These are phyloP conservation scores for Cyprinella venusta DNA, from an alignment of 2,797 vertebrate species.

Conservation along the genomic window DNA sequence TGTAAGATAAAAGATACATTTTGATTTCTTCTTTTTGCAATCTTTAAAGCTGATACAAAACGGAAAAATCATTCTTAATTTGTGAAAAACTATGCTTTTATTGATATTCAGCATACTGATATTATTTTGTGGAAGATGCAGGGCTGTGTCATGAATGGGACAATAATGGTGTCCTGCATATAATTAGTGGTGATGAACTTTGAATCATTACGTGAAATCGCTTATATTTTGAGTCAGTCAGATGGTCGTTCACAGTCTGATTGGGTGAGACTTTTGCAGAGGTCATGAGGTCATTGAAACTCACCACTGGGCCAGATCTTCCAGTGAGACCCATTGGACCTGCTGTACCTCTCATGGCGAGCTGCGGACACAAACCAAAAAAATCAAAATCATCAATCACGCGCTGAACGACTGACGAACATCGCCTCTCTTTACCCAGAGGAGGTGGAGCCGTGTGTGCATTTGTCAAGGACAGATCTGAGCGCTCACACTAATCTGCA, in stretches of 20 bases:
- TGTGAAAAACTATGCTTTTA: no score
- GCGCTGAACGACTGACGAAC: background rate
- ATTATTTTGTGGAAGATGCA: background rate
- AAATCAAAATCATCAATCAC: background rate
- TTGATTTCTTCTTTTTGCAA: background rate
- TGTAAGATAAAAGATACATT: background rate
- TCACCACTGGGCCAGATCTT: constrained; percentile 97
- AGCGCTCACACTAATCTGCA: constrained; percentile 36
- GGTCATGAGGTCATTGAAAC: constrained; percentile 63
- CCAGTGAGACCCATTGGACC: constrained; percentile 98
- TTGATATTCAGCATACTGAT: background rate
- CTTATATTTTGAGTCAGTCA: background rate
- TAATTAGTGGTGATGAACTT: background rate
- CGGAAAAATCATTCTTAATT: no score
- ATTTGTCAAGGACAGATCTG: constrained; percentile 34
- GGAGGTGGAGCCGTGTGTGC: background rate
- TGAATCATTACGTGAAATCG: background rate
- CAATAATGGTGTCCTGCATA: background rate
- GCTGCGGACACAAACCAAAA: constrained; percentile 72
- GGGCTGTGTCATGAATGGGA: background rate
- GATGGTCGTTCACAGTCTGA: background rate
- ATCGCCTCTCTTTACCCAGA: background rate
- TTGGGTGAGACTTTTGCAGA: background rate
- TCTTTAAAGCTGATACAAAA: background rate
- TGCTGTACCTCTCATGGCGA: constrained; percentile 94